Evolutionary conservation across 2,888 invertebrate species (phyloP).

Genomic region (Bibio marci): DNA sequence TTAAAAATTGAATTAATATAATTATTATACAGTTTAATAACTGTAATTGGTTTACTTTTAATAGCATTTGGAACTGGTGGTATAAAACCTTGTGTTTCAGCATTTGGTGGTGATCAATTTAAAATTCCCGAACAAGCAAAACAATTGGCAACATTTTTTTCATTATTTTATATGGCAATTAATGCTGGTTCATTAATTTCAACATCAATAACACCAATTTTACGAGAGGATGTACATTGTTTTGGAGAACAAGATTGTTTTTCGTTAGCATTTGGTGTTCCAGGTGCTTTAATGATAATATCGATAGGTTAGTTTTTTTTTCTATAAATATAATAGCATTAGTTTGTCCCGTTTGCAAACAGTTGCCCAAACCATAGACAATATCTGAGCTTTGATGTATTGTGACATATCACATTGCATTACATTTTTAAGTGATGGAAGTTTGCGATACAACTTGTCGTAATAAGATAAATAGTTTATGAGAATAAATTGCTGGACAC

Average conservation of each 20-base stretch:
- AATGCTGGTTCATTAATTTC: constrained; percentile 83
- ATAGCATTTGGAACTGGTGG: constrained; percentile 88
- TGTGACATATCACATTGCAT: too few relatives aligned
- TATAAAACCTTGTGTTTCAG: constrained; percentile 89
- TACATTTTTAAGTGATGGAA: too few relatives aligned
- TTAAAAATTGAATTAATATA: constrained; percentile 23
- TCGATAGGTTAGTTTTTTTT: constrained; percentile 26
- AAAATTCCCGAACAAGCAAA: constrained; percentile 58
- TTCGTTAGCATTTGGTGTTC: constrained; percentile 77
- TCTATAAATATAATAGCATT: background rate
- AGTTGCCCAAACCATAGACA: background rate
- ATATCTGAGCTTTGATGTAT: too few relatives aligned
- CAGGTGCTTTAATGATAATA: constrained; percentile 67
- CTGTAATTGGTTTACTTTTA: constrained; percentile 48
- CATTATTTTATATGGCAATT: constrained; percentile 86
- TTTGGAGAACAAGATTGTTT: constrained; percentile 63
- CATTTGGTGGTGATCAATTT: constrained; percentile 94
- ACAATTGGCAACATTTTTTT: constrained; percentile 74
- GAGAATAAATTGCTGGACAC: too few relatives aligned
- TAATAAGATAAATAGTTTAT: too few relatives aligned
- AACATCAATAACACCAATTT: constrained; percentile 70
- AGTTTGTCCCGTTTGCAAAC: background rate
- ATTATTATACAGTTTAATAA: constrained; percentile 25
- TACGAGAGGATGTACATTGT: constrained; percentile 63
- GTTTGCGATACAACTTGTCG: too few relatives aligned